phyloP scores from a whole-genome alignment of 2,113 vertebrate species.

The Solea solea region DNA sequence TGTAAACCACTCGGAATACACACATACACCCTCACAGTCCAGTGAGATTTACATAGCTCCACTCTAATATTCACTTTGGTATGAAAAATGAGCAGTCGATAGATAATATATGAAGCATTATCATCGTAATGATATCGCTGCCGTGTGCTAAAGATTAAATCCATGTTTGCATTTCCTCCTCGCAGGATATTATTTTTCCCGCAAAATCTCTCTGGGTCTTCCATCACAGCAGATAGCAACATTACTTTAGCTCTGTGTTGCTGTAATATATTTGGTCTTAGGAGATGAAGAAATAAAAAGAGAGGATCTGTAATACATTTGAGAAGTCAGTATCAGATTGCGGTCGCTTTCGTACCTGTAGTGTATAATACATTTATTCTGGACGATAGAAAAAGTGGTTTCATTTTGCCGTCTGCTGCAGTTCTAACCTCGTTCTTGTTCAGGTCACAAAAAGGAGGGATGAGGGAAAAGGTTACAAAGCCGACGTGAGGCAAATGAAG shows the following conservation, averaged over 20 bases:
- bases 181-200: conserved; percentile 55
- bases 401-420: neutral
- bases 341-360: neutral
- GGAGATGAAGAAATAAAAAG: conserved; percentile 4
- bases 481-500: neutral
- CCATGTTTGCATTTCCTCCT: conserved; percentile 63
- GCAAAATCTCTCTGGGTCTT: conserved; percentile 36
- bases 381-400: neutral
- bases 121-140: conserved; percentile 51
- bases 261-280: conserved; percentile 30
- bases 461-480: neutral
- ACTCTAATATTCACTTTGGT: conserved; percentile 45
- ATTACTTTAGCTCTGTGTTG: conserved; percentile 15
- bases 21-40: neutral
- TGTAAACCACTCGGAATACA: conserved; percentile 3
- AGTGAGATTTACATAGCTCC: conserved; percentile 17
- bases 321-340: neutral
- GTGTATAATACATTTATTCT: neutral
- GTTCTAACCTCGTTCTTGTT: neutral
- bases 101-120: conserved; percentile 56
- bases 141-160: conserved; percentile 61
- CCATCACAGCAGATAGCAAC: conserved; percentile 23
- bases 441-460: conserved; percentile 3
- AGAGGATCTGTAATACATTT: neutral
- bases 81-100: conserved; percentile 65